A percentile compares a stretch with the other conserved stretches of the same genome.
Evolutionary conservation across 1,140 invertebrate genomes (phyloP).

Genomic region (Drosophila neocordata): DNA sequence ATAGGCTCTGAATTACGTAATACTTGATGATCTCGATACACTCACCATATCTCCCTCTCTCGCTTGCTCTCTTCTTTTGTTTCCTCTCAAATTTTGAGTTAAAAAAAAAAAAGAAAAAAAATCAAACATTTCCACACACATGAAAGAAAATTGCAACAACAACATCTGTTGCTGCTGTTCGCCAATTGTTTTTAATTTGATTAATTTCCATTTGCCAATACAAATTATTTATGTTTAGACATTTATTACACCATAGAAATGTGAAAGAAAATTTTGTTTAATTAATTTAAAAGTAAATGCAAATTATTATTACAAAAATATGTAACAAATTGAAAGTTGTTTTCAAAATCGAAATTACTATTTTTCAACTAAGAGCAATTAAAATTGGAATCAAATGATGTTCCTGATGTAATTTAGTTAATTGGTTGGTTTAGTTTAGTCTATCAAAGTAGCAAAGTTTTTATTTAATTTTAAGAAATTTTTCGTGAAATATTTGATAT

Average conservation of each 20-base stretch:
- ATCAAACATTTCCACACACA: background rate
- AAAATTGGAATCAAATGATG: too few species aligned
- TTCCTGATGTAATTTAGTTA: too few species aligned
- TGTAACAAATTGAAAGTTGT: background rate
- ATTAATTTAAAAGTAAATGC: background rate
- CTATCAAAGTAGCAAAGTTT: too few species aligned
- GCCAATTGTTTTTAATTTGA: background rate
- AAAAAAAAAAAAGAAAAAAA: background rate
- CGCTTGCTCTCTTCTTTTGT: background rate
- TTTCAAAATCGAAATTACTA: background rate
- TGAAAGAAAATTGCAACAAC: constrained; percentile 3
- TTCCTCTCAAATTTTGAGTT: constrained; percentile 11
- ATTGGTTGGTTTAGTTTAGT: too few species aligned
- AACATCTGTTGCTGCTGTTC: background rate
- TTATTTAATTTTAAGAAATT: too few species aligned
- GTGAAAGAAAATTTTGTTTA: background rate
- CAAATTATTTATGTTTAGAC: background rate
- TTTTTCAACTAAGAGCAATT: too few species aligned
- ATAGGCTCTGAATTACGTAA: constrained; percentile 4
- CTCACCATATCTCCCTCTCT: background rate
- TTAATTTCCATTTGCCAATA: background rate
- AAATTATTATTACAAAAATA: too few species aligned
- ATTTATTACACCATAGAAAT: background rate
- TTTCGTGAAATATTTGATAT: too few species aligned
- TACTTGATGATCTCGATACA: constrained; percentile 5